phyloP scores from a whole-genome alignment of 2,113 vertebrate species.

The Nettapus auritus region DNA sequence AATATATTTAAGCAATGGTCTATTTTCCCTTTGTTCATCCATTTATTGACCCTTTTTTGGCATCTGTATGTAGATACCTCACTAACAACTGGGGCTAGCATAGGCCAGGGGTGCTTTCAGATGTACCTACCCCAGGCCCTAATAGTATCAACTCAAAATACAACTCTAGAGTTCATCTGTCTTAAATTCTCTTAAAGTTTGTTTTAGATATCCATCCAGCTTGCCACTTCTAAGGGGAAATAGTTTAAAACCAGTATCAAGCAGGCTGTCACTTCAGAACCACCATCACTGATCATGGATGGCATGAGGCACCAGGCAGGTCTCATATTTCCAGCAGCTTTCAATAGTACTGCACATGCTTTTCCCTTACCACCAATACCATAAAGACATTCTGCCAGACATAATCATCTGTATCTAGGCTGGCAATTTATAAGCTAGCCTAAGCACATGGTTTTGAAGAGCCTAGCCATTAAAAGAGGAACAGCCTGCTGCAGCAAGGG shows the following conservation, averaged over 20 bases:
- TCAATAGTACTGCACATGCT: background rate
- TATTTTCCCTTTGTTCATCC: background rate
- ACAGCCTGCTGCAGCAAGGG: slow-evolving; percentile 33
- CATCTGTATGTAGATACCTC: background rate
- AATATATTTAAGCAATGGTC: background rate
- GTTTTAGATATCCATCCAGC: background rate
- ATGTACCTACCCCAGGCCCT: background rate
- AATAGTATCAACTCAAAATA: background rate
- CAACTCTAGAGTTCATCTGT: background rate
- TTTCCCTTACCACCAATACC: background rate
- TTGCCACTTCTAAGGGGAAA: background rate
- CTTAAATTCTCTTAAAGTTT: background rate
- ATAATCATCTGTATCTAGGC: background rate
- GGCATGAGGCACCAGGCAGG: background rate
- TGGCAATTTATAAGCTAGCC: background rate
- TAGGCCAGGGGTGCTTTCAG: background rate
- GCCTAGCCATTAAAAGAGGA: slow-evolving; percentile 11
- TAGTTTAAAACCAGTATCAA: background rate
- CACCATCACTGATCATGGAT: background rate
- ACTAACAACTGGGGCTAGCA: background rate
- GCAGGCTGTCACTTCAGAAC: background rate
- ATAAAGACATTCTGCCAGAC: background rate
- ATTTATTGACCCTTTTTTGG: background rate
- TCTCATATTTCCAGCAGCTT: background rate
- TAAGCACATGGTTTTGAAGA: slow-evolving; percentile 11